A percentile compares a stretch with the other conserved stretches of the same genome.
Evolutionary conservation across 1,140 invertebrate genomes (phyloP).

Genomic region (Batillaria attramentaria): DNA sequence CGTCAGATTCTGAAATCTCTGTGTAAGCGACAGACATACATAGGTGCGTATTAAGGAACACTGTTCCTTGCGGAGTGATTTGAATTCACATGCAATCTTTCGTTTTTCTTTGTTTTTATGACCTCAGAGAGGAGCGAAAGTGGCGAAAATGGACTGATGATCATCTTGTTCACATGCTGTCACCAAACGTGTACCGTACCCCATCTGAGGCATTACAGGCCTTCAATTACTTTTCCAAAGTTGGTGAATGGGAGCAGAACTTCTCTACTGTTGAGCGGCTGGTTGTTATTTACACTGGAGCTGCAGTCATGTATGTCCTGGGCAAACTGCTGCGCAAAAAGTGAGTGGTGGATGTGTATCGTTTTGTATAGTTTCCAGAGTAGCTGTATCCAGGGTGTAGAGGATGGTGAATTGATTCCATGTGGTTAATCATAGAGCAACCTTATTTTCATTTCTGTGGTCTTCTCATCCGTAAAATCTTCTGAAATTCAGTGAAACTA

Average conservation of each 20-base stretch:
- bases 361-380: not conserved
- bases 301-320: constrained; percentile 94
- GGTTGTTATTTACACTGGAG: constrained; percentile 94
- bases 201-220: constrained; percentile 79
- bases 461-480: too few relatives aligned
- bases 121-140: constrained; percentile 87
- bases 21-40: too few relatives aligned
- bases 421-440: too few relatives aligned
- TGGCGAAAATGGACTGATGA: constrained; percentile 97
- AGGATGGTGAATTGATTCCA: too few relatives aligned
- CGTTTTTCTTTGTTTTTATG: not conserved
- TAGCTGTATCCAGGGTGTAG: too few relatives aligned
- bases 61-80: too few relatives aligned
- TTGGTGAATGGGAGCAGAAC: constrained; percentile 92
- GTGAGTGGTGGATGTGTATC: constrained; percentile 68
- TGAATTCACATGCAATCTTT: not conserved
- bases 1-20: too few relatives aligned
- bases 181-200: constrained; percentile 97
- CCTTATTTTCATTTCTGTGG: too few relatives aligned
- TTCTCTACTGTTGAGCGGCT: constrained; percentile 89
- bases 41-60: too few relatives aligned
- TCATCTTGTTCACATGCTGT: constrained; percentile 91
- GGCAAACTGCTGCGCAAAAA: constrained; percentile 90
- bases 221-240: constrained; percentile 73
- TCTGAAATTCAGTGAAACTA: too few relatives aligned